These are phyloP conservation scores for Boleophthalmus pectinirostris DNA, from an alignment of 2,113 vertebrate species.

Conservation along the genomic window DNA sequence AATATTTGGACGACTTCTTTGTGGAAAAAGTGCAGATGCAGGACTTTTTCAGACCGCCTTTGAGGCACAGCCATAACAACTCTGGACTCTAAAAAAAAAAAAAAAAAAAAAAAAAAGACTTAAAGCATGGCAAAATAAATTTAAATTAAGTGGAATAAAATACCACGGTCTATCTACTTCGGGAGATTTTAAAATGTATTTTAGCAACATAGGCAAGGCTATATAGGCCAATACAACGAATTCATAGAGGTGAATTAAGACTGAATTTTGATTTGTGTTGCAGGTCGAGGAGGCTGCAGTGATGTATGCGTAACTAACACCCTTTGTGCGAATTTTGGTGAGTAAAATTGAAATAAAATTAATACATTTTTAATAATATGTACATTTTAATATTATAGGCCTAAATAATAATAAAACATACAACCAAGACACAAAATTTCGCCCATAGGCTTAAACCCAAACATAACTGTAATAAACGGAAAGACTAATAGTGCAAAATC, in stretches of 20 bases:
- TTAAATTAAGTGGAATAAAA: background rate
- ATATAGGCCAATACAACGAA: background rate
- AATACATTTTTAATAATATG: background rate
- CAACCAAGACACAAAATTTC: too few species aligned
- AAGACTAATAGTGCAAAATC: background rate
- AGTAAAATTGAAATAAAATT: slow-evolving; percentile 55
- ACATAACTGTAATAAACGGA: background rate
- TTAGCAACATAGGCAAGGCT: background rate
- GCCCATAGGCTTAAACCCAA: background rate
- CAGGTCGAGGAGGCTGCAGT: slow-evolving; percentile 72
- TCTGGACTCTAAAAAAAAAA: background rate
- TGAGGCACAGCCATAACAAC: slow-evolving; percentile 4
- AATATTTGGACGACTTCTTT: slow-evolving; percentile 86
- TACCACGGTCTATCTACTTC: too few species aligned
- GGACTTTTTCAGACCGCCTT: slow-evolving; percentile 55
- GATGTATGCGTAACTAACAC: slow-evolving; percentile 72
- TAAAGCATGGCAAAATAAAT: background rate
- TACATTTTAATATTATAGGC: background rate
- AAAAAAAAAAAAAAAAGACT: too few species aligned
- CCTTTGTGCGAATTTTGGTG: slow-evolving; percentile 72
- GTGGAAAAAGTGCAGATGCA: slow-evolving; percentile 80
- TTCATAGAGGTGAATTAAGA: background rate
- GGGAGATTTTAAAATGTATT: background rate
- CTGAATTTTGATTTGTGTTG: slow-evolving; percentile 37
- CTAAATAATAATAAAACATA: background rate